Evolutionary conservation across 2,797 vertebrate species (phyloP).

Genomic region (Acanthiza pusilla): DNA sequence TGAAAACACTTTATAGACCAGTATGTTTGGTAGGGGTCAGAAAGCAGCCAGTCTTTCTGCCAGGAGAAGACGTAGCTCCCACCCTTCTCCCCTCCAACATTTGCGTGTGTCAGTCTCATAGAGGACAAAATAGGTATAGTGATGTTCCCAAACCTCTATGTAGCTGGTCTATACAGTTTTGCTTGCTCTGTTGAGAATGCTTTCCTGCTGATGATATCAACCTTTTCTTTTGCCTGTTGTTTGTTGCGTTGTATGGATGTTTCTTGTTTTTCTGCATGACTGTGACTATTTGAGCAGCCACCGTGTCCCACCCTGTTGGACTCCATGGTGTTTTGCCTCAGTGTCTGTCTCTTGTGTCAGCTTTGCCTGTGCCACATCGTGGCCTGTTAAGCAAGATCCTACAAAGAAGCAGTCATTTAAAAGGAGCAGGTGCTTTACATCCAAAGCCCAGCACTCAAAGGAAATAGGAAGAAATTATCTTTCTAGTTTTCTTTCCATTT

Average conservation of each 20-base stretch:
- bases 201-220: conserved; percentile 74
- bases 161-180: conserved; percentile 74
- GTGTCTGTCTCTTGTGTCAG: conserved; percentile 71
- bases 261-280: conserved; percentile 72
- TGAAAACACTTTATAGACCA: conserved; percentile 65
- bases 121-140: conserved; percentile 44
- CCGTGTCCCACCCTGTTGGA: conserved; percentile 68
- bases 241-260: conserved; percentile 71
- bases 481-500: conserved; percentile 44
- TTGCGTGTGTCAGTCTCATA: conserved; percentile 60
- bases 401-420: conserved; percentile 69
- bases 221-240: conserved; percentile 77
- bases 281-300: conserved; percentile 68
- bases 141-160: conserved; percentile 56
- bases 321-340: conserved; percentile 72
- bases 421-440: conserved; percentile 70
- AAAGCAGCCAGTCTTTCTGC: conserved; percentile 61
- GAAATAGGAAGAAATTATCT: conserved; percentile 56
- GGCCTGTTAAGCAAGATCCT: conserved; percentile 68
- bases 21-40: conserved; percentile 58
- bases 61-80: conserved; percentile 54
- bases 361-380: conserved; percentile 71
- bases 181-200: conserved; percentile 70
- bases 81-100: conserved; percentile 48
- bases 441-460: conserved; percentile 64